phyloP scores from a whole-genome alignment of 2,797 vertebrate species.

The Brachymystax lenok region DNA sequence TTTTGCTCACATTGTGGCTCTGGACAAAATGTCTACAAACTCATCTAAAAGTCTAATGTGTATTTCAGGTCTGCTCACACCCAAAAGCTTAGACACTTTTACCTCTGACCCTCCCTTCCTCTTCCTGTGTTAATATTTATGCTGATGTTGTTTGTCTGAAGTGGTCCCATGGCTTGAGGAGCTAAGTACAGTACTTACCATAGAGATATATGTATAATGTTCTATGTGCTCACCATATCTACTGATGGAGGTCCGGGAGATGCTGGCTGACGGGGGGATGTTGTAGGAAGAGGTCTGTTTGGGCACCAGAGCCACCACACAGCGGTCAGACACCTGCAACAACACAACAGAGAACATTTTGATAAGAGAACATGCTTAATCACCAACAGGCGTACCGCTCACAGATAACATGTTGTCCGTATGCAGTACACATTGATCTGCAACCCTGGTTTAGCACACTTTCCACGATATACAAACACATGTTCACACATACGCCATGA shows the following conservation, averaged over 20 bases:
- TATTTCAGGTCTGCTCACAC: neutral
- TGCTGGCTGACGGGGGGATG: slow-evolving; percentile 93
- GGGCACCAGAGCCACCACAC: slow-evolving; percentile 92
- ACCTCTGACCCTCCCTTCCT: neutral
- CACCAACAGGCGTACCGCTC: neutral
- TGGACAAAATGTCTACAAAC: slow-evolving; percentile 28
- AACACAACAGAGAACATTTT: neutral
- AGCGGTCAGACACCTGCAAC: slow-evolving; percentile 92
- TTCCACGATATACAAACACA: neutral
- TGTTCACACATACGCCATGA: neutral
- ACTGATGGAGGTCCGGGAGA: slow-evolving; percentile 94
- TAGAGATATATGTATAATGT: neutral
- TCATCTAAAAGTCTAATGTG: neutral
- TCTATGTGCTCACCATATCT: slow-evolving; percentile 86
- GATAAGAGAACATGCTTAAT: neutral
- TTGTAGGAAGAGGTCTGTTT: slow-evolving; percentile 99
- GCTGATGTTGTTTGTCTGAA: neutral
- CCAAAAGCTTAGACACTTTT: neutral
- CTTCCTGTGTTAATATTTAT: neutral
- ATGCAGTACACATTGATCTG: neutral
- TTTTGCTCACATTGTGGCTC: slow-evolving; percentile 18
- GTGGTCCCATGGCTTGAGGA: neutral
- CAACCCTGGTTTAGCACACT: neutral
- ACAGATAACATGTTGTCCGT: neutral
- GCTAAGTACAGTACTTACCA: neutral